Evolutionary conservation across 2,113 vertebrate genomes (phyloP), one percentile per base, ranked within the genome.

Genomic region (Epinephelus cyanopodus): DNA sequence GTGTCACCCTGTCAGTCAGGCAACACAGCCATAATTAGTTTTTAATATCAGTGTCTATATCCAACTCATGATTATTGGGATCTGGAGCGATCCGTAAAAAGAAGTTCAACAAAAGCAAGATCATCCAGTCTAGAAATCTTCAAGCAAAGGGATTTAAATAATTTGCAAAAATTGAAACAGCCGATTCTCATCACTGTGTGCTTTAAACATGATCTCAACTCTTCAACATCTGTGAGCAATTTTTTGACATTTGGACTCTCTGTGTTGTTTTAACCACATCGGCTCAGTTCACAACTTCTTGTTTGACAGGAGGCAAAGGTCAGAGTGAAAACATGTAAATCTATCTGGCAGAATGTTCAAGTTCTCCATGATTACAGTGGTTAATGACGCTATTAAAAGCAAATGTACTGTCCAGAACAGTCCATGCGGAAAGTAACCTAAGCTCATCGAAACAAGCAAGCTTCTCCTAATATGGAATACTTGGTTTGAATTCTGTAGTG

Each of bases 251-350:
- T 60, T 60, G 29, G 23, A 19, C 33, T 68, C 37, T 5, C 25
- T 21, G 48, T 75, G 64, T 54, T 17, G 14, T 74, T 81, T 74
- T 14, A 37, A 54, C 48, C 33, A 54, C 25, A 37, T 15, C 54
- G 19, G 21, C 48, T 75, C 14, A 19, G 25, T 37, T 82, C 25
- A 72, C 25, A 63, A 6, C 37, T 10, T 21, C 7, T 33, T 33
- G 19, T 65, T 57, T 53, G 68, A 65, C 39, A 58, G 10, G 21
- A 63, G 33, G 14, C 58, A 54, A 79, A 5, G 21, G 14, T 60
- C 19, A 48, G 37, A 56, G 9, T 33, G 13, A 65, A 74, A 66
- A 39, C 54, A 57, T 48, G 3, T 18, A 17, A 37, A 71, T 33
- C 9, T 6, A 71, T 62, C 50, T 2, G 0, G 29, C 33, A 45